A percentile compares a stretch with the other conserved stretches of the same genome.
phyloP scores from a whole-genome alignment of 2,797 vertebrate genomes.

The Tarsius wallacei region DNA sequence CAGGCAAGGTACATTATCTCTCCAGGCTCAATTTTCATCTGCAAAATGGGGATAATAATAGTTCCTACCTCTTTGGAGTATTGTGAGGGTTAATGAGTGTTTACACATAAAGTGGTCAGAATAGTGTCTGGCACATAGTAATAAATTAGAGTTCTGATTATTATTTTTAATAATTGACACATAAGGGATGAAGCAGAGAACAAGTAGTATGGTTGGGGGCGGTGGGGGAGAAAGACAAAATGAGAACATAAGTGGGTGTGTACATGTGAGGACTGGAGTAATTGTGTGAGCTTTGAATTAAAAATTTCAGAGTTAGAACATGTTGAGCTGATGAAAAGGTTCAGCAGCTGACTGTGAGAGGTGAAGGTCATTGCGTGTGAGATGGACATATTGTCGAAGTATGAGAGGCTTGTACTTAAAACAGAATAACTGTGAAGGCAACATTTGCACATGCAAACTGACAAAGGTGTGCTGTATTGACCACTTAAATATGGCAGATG shows the following conservation, averaged over 20 bases:
- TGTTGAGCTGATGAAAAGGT: neutral
- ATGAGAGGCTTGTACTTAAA: slow-evolving; percentile 7
- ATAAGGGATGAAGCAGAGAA: neutral
- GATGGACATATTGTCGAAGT: neutral
- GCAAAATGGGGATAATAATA: neutral
- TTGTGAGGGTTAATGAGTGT: too few relatives aligned
- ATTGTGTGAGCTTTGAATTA: neutral
- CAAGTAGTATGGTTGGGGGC: neutral
- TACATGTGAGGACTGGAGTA: neutral
- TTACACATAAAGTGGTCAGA: too few relatives aligned
- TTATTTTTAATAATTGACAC: neutral
- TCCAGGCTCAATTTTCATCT: neutral
- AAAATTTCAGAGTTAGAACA: slow-evolving; percentile 7
- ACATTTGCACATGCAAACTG: neutral
- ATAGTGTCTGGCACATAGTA: neutral
- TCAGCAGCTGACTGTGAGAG: neutral
- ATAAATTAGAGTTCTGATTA: neutral
- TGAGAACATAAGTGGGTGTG: neutral
- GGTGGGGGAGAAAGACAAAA: neutral
- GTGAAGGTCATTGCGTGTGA: slow-evolving; percentile 14
- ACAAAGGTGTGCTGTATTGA: neutral
- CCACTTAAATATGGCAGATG: neutral
- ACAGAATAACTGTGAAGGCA: neutral
- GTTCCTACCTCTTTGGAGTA: too few relatives aligned
- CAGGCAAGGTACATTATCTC: neutral